phyloP scores from a whole-genome alignment of 2,113 vertebrate species.

The Arenaria interpres region DNA sequence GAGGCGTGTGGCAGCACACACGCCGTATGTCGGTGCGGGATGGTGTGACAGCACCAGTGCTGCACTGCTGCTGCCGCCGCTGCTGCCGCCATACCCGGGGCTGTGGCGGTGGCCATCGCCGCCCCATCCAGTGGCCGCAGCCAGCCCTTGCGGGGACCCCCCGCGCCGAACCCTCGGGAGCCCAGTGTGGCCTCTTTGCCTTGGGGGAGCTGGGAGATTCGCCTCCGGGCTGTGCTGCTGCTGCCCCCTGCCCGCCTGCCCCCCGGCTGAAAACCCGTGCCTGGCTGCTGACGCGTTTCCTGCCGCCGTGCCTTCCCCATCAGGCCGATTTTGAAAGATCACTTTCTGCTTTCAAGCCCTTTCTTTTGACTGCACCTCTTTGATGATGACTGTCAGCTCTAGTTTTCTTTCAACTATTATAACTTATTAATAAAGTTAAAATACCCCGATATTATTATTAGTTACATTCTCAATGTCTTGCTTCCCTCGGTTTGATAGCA shows the following conservation, averaged over 20 bases:
- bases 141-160: fast-evolving
- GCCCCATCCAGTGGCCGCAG: neutral
- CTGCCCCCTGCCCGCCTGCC: neutral
- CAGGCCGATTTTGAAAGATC: neutral
- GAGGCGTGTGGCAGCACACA: no score
- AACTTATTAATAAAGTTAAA: neutral
- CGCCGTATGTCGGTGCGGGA: fast-evolving
- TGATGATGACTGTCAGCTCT: neutral
- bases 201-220: neutral
- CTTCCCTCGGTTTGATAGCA: neutral
- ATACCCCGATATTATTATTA: neutral
- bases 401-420: neutral
- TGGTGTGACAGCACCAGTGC: no score
- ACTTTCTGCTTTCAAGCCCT: neutral
- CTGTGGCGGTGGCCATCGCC: fast-evolving
- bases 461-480: neutral
- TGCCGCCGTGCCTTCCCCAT: neutral
- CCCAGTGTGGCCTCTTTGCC: no score
- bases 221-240: neutral
- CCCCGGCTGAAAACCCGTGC: neutral
- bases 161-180: neutral
- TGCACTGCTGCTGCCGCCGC: neutral
- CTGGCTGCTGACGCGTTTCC: neutral
- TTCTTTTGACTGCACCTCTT: neutral
- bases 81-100: neutral